Conservation (phyloP, 2,113 vertebrate genomes). For the Serinus canaria region DNA sequence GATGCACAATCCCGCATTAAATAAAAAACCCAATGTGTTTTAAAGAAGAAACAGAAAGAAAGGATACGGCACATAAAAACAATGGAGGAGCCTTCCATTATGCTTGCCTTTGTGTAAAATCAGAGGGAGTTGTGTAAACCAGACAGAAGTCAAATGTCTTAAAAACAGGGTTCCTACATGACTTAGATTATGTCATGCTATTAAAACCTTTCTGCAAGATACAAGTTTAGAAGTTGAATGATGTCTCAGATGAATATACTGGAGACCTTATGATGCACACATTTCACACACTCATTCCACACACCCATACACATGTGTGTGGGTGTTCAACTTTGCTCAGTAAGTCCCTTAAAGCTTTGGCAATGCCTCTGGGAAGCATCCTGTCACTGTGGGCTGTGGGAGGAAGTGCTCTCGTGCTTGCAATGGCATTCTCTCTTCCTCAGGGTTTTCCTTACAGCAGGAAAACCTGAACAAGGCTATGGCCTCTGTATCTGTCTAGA, state of each 20-base stretch:
- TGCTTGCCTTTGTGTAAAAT: constrained; percentile 10
- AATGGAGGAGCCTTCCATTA: constrained; percentile 12
- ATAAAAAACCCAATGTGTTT: not conserved
- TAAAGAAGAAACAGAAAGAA: constrained; percentile 47
- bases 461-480: not conserved
- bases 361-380: not conserved
- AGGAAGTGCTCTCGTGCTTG: not conserved
- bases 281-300: not conserved
- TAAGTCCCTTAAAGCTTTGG: not conserved
- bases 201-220: not conserved
- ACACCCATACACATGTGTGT: not conserved
- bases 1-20: constrained; percentile 24
- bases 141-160: constrained; percentile 29
- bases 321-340: not conserved
- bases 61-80: constrained; percentile 32
- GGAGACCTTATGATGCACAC: not conserved
- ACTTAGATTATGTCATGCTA: constrained; percentile 12
- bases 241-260: not conserved
- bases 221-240: not conserved
- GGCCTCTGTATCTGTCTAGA: not conserved
- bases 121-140: not conserved
- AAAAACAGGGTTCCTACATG: not conserved
- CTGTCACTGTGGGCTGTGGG: not conserved
- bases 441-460: fast-evolving
- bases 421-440: not conserved